These are phyloP conservation scores for Apotomis betuletana DNA, from an alignment of 2,888 invertebrate genomes.

Conservation along the genomic window DNA sequence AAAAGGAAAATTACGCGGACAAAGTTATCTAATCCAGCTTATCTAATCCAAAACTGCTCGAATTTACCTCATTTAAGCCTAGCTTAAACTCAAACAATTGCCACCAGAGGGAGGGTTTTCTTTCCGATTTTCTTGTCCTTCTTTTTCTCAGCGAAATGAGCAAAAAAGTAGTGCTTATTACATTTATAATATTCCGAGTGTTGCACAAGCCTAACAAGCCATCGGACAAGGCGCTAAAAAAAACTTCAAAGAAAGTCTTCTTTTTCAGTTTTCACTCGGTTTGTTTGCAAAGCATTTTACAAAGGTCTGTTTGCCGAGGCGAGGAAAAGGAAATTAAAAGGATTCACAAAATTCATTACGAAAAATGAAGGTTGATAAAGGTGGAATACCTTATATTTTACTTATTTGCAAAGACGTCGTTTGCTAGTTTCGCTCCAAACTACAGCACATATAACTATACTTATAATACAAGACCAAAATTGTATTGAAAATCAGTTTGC, in stretches of 20 bases:
- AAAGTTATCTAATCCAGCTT: too few relatives aligned
- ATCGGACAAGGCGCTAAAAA: slow-evolving; percentile 12
- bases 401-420: too few relatives aligned
- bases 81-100: too few relatives aligned
- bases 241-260: slow-evolving; percentile 12
- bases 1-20: too few relatives aligned
- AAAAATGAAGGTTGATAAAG: neutral
- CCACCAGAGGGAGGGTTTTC: neutral
- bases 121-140: neutral
- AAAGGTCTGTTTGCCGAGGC: slow-evolving; percentile 28
- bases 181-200: slow-evolving; percentile 10
- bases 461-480: too few relatives aligned
- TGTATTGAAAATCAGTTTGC: too few relatives aligned
- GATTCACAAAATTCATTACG: slow-evolving; percentile 12
- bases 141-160: neutral
- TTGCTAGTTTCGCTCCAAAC: too few relatives aligned
- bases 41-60: too few relatives aligned
- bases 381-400: neutral
- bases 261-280: slow-evolving; percentile 1
- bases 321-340: slow-evolving; percentile 17
- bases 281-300: slow-evolving; percentile 21
- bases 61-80: too few relatives aligned
- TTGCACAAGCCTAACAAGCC: slow-evolving; percentile 16
- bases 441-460: too few relatives aligned
- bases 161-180: slow-evolving; percentile 18